phyloP scores from a whole-genome alignment of 2,113 vertebrate genomes.

The Ptilorrhoa leucosticta region DNA sequence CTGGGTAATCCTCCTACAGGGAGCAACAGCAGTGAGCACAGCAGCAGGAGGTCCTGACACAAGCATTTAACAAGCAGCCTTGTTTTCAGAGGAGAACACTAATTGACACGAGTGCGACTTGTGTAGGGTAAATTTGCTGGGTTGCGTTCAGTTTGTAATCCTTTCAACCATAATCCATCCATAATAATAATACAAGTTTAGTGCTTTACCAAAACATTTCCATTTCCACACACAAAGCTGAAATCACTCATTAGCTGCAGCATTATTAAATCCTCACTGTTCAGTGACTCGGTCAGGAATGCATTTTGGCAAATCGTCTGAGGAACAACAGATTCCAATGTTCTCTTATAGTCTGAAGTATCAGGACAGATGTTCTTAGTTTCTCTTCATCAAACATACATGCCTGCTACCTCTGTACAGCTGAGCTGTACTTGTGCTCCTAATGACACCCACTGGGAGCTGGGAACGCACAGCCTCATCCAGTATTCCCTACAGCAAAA shows the following conservation, averaged over 20 bases:
- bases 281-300: not conserved
- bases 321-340: not conserved
- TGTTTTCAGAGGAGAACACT: not conserved
- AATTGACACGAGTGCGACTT: not conserved
- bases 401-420: not conserved
- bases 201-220: not conserved
- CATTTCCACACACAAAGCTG: not conserved
- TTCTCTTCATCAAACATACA: not conserved
- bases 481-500: constrained; percentile 19
- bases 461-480: not conserved
- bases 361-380: not conserved
- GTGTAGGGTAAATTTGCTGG: not conserved
- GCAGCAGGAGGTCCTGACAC: not conserved
- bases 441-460: constrained; percentile 41
- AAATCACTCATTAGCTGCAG: not conserved
- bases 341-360: not conserved
- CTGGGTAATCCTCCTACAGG: not conserved
- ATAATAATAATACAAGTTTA: not conserved
- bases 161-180: not conserved
- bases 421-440: not conserved
- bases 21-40: not conserved
- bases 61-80: not conserved
- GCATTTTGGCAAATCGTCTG: not conserved
- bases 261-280: not conserved
- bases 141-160: not conserved